Conservation (phyloP, 2,888 invertebrate genomes). For the Pinctada fucata region DNA sequence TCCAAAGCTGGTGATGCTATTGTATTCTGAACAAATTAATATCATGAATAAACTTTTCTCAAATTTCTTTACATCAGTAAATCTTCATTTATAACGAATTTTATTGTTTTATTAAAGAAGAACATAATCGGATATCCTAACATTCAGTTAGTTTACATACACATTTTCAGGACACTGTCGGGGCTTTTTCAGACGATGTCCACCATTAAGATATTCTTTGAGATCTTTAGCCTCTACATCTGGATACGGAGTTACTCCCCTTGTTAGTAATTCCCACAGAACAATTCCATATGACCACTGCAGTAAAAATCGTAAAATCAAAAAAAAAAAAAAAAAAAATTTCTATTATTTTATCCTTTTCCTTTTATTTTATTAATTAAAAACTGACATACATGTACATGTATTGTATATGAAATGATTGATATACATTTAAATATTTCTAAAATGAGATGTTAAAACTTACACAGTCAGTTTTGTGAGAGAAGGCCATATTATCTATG, state of each 20-base stretch:
- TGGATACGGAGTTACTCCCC: conserved; percentile 78
- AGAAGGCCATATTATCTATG: conserved; percentile 73
- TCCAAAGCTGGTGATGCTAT: no score
- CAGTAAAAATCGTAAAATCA: conserved; percentile 34
- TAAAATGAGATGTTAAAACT: conserved; percentile 43
- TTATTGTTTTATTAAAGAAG: no score
- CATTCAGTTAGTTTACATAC: conserved; percentile 63
- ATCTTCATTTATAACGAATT: no score
- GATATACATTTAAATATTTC: no score
- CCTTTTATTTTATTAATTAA: background rate
- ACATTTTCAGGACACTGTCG: conserved; percentile 77
- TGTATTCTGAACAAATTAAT: no score
- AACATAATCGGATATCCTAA: no score
- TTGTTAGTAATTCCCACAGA: conserved; percentile 78
- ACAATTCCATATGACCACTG: conserved; percentile 78
- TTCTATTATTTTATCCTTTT: background rate
- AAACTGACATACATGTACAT: background rate
- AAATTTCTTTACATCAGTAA: no score
- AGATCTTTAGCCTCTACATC: conserved; percentile 77
- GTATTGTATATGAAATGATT: no score
- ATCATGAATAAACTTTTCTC: no score
- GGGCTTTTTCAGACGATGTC: conserved; percentile 77
- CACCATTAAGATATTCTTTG: conserved; percentile 73
- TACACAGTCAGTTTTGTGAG: conserved; percentile 77
- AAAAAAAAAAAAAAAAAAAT: background rate